Percentiles rank a stretch among this genome's conserved stretches.
These are phyloP conservation scores for Shinisaurus crocodilurus DNA, from an alignment of 2,113 vertebrate species.

Conservation along the genomic window DNA sequence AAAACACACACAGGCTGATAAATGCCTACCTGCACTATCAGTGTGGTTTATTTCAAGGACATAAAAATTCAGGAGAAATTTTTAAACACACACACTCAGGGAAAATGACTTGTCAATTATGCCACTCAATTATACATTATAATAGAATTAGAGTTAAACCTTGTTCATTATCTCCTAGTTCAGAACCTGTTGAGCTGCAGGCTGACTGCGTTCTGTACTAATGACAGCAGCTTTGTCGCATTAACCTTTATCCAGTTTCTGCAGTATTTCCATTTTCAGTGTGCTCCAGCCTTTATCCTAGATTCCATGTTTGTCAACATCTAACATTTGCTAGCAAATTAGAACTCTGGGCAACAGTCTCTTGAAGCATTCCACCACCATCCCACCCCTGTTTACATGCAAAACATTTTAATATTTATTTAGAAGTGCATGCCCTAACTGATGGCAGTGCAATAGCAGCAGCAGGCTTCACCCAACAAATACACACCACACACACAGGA, in stretches of 20 bases:
- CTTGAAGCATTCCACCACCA: background rate
- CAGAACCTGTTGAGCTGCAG: slow-evolving; percentile 42
- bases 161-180: slow-evolving; percentile 48
- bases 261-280: slow-evolving; percentile 25
- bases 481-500: too few species aligned
- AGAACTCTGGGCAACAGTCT: background rate
- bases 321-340: slow-evolving; percentile 48
- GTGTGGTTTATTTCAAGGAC: background rate
- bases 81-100: slow-evolving; percentile 37
- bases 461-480: too few species aligned
- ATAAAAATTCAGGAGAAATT: background rate
- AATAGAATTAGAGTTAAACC: slow-evolving; percentile 66
- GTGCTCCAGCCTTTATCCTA: slow-evolving; percentile 53
- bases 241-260: slow-evolving; percentile 60
- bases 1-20: background rate
- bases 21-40: accelerated
- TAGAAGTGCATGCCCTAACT: background rate
- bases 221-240: slow-evolving; percentile 33
- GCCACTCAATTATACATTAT: slow-evolving; percentile 67
- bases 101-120: slow-evolving; percentile 69
- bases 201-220: slow-evolving; percentile 59
- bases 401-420: background rate
- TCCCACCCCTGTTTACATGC: background rate
- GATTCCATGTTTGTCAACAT: slow-evolving; percentile 55
- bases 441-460: too few species aligned